Evolutionary conservation across 2,797 vertebrate genomes (phyloP), one percentile per base, ranked within the genome.

Genomic region (Cygnus olor): DNA sequence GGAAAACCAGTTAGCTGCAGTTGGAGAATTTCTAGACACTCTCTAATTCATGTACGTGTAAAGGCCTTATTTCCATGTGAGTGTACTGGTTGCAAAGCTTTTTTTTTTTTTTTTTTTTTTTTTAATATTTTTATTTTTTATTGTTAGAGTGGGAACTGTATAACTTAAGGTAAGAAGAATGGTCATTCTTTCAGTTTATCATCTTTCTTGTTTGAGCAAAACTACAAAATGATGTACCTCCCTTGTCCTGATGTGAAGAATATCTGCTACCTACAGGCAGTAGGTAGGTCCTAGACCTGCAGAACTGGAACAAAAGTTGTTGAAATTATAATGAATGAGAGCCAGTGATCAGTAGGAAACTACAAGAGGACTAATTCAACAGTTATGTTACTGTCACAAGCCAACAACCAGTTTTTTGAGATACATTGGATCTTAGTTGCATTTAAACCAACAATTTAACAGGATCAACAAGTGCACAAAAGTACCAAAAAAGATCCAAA

Each of bases 361-460:
- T 47, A 47, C 38, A 61, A 73, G 49, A 49, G 34, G 7, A 86
- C 22, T 6, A 24, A 14, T 17, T 89, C 56, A 94, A 63, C 18
- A 27, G 27, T 54, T 78, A 36, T 74, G 17, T 40, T 86, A 36
- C 30, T 36, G 27, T 25, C 45, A 74, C 16, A 64, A 80, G n/a
- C 1, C 14, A 68, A 38, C 36, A 61, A 42, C 9, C 30, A 49
- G 3, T n/a, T 42, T 91, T 87, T 88, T 80, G 42, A 61, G 2
- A 36, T 14, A 30, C 0, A 1, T 5, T 1, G 6, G 11, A 1
- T 28, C 24, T 51, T 25, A 20, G 19, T 36, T 84, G 22, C 34
- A 72, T 51, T 76, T 45, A 30, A 65, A 76, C 24, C 12, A 69
- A 6, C 14, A 66, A 21, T 51, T 80, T 72, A 60, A 11, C 21